Conservation (phyloP, 92 coral and sea anemone species). For the Epizoanthus ramosus region DNA sequence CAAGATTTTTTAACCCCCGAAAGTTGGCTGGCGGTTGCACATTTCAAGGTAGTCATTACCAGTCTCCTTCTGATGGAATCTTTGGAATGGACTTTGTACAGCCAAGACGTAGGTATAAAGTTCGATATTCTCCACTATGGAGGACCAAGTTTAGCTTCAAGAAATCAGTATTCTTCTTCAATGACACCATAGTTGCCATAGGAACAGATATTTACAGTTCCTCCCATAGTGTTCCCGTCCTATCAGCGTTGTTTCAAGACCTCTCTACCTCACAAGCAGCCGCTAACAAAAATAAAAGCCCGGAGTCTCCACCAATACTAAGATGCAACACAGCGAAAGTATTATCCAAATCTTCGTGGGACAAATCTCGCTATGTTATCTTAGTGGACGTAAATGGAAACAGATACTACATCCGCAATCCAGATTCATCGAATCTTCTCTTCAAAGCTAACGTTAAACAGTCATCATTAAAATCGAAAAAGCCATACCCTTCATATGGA, state of each 20-base stretch:
- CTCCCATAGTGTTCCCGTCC: not conserved
- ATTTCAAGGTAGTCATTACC: not conserved
- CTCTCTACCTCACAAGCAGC: too few species aligned
- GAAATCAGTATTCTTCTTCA: conserved; percentile 53
- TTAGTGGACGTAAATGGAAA: conserved; percentile 27
- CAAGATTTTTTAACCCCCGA: conserved; percentile 31
- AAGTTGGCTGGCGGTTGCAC: conserved; percentile 49
- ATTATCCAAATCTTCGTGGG: conserved; percentile 3
- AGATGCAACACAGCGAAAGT: conserved; percentile 21
- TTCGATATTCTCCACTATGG: conserved; percentile 3
- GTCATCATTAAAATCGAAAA: not conserved
- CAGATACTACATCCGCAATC: conserved; percentile 22
- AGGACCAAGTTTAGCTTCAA: conserved; percentile 36
- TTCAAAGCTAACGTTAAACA: conserved; percentile 15
- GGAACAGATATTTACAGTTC: conserved; percentile 34
- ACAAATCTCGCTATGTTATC: conserved; percentile 5
- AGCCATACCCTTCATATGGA: not conserved
- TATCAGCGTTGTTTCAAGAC: conserved; percentile 25
- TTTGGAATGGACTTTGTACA: conserved; percentile 48
- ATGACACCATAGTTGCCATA: conserved; percentile 31
- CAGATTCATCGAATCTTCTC: not conserved
- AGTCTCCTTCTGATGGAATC: conserved; percentile 42
- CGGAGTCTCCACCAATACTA: not conserved
- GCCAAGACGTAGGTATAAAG: conserved; percentile 7
- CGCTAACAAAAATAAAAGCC: not conserved